Percentiles rank a stretch among this genome's conserved stretches.
phyloP scores from a whole-genome alignment of 2,888 invertebrate species.

The Erebia palarica region DNA sequence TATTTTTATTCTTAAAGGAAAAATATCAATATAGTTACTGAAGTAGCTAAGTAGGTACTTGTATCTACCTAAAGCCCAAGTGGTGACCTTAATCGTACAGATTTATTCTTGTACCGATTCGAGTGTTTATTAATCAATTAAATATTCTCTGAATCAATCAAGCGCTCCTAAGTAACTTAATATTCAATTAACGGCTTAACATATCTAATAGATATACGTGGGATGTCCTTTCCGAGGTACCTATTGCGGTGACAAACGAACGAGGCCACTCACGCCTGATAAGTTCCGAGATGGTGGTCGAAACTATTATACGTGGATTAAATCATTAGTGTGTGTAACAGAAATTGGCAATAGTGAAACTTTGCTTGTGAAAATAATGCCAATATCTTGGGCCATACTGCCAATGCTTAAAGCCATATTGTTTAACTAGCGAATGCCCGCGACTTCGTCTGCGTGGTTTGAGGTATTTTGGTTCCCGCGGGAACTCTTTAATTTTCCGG shows the following conservation, averaged over 20 bases:
- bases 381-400: too few relatives aligned
- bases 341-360: too few relatives aligned
- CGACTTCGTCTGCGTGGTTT: too few relatives aligned
- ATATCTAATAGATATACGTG: conserved; percentile 47
- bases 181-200: conserved; percentile 66
- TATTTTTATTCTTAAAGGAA: too few relatives aligned
- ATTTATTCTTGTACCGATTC: conserved; percentile 58
- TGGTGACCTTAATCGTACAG: conserved; percentile 48
- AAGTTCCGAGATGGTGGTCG: background rate
- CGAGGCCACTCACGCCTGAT: conserved; percentile 32
- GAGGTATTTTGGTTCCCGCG: too few relatives aligned
- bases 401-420: too few relatives aligned
- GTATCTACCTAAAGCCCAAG: conserved; percentile 34
- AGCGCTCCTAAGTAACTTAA: conserved; percentile 59
- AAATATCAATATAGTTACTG: too few relatives aligned
- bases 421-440: too few relatives aligned
- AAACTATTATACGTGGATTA: background rate
- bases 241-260: conserved; percentile 37
- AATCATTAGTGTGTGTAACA: too few relatives aligned
- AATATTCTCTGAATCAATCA: conserved; percentile 64
- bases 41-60: conserved; percentile 27
- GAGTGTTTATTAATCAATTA: conserved; percentile 64
- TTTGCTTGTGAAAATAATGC: too few relatives aligned
- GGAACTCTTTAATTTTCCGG: too few relatives aligned
- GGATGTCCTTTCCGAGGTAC: conserved; percentile 48